Conservation (phyloP, 2,113 vertebrate species). For the Archocentrus centrarchus region DNA sequence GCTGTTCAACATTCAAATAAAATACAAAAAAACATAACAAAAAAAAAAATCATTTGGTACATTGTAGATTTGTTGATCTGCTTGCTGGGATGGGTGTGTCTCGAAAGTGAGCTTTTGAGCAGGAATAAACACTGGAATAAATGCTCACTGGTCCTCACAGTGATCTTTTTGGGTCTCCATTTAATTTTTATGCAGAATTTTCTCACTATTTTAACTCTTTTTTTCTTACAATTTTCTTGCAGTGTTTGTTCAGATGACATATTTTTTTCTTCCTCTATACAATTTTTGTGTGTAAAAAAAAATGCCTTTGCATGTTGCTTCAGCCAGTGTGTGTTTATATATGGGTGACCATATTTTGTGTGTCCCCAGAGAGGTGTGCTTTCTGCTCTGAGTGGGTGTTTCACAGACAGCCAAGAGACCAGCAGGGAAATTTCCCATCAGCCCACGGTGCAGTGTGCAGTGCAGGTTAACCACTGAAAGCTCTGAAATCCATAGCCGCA, state of each 20-base stretch:
- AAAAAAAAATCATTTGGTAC: not conserved
- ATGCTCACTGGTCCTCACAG: not conserved
- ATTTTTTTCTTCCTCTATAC: not conserved
- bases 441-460: slow-evolving; percentile 52
- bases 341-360: slow-evolving; percentile 23
- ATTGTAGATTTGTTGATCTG: not conserved
- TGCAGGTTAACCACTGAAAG: slow-evolving; percentile 75
- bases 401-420: slow-evolving; percentile 67
- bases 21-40: slow-evolving; percentile 6
- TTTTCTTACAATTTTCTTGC: not conserved
- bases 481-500: slow-evolving; percentile 65
- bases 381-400: slow-evolving; percentile 68
- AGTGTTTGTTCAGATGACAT: not conserved
- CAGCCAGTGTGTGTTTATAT: not conserved
- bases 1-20: slow-evolving; percentile 6
- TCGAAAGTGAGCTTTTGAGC: not conserved
- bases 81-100: not conserved
- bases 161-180: not conserved
- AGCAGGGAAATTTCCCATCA: slow-evolving; percentile 71
- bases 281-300: slow-evolving; percentile 7
- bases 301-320: slow-evolving; percentile 8
- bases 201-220: not conserved
- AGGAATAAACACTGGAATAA: not conserved
- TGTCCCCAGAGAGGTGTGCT: slow-evolving; percentile 62
- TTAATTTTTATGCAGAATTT: not conserved